Evolutionary conservation across 2,888 invertebrate genomes (phyloP), one percentile per base, ranked within the genome.

Genomic region (Drosophila anomelani): DNA sequence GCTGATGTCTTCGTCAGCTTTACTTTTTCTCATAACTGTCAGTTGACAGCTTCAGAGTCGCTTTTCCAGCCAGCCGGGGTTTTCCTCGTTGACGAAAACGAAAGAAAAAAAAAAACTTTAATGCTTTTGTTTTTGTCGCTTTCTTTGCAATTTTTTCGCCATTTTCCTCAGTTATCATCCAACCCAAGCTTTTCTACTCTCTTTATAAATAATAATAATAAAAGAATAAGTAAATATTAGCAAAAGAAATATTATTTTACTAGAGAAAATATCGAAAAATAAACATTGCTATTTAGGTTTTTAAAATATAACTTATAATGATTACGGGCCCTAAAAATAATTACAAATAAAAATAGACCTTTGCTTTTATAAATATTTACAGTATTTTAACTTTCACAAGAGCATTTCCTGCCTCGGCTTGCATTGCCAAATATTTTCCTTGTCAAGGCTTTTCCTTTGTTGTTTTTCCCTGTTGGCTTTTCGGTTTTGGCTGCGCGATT

Each of bases 21-120:
- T 83, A 79, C 85, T 85, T 85, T 85, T 85, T 82, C 85, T 87
- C 85, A 85, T 85, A 87, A 85, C 85, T 85, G 87, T 85, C 85
- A 83, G 81, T 79, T 83, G 83, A 83, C 83, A 81, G 84, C 78
- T 78, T 75, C 81, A 81, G 81, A 72, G 86, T 81, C 74, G 83
- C 79, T 51, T 66, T 73, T 56, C 74, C 74, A 49, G 63, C 63
- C 56, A 39, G 46, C 49, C 59, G 38, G 58, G 68, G 68, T 58
- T 69, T 58, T 67, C 38, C 58, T 72, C 49, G 64, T 56, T 74
- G 74, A 51, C 74, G 67, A 62, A 53, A 36, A 17, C 4, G 29
- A 51, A 10, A 39, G 8, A n/a, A 6, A 5, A 78, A 71, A 81
- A 76, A 74, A 81, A 85, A 83, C 79, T 81, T 83, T 70, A 61